Evolutionary conservation across 2,113 vertebrate species (phyloP), one percentile per base, ranked within the genome.

Genomic region (Pelecanus crispus): DNA sequence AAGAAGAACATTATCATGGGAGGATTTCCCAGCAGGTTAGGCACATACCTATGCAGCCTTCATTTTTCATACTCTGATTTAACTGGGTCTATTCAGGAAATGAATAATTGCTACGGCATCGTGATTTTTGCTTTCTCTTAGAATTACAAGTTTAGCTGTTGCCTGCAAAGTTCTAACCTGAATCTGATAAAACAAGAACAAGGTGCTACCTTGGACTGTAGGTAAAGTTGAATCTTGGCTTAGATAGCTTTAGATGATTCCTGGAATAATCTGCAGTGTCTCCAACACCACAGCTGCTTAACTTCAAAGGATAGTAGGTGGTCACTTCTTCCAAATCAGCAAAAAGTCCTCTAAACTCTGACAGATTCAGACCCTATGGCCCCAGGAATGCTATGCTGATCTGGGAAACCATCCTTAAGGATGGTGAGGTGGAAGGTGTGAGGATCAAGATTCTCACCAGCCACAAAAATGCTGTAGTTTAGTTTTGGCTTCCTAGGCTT

Each of bases 61-160:
- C 94, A 96, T 96, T 97, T 95, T 93, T 97, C 95, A 93, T 74
- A 42, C 32, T 73, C 62, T 95, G 94, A 95, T 88, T 70, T 96
- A 97, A 97, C 87, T 94, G 67, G 97, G 95, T 94, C 81, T 92
- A 2, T 65, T 85, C 32, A 55, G 67, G 62, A 90, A 83, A 86
- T 89, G 80, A 96, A 3, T 95, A 96, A 96, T 92, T 90, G 84
- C 74, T 77, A 25, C 5, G 5, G 42, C 0, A 1, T 44, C 7
- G 2, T 40, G 58, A 71, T 58, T 95, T 78, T 90, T 92, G 66
- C 84, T 92, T 91, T 91, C 36, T 66, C 44, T 87, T 71, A 58
- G 36, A 86, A 86, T 72, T 79, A 25, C 25, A 62, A 56, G 70
- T 82, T 90, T 66, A 80, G 29, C 49, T 91, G 22, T 82, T 95